Evolutionary conservation across 2,888 invertebrate species (phyloP).

Genomic region (Orchesellides sinensis): DNA sequence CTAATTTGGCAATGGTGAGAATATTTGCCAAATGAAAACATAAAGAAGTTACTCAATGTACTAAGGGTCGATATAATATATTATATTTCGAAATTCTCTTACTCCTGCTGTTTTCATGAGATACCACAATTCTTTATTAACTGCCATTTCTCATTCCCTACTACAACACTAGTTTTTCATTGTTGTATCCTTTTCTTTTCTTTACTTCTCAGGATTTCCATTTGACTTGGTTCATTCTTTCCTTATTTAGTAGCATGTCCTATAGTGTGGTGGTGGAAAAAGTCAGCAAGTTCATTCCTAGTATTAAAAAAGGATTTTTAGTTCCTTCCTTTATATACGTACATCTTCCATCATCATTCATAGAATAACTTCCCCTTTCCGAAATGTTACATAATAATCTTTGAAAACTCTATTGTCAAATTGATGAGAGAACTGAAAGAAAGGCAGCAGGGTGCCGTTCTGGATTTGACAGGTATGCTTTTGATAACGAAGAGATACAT

Average conservation of each 20-base stretch:
- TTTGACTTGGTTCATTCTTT: constrained; percentile 34
- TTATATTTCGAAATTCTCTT: constrained; percentile 16
- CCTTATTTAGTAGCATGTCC: constrained; percentile 20
- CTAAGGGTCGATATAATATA: neutral
- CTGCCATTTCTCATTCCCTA: constrained; percentile 13
- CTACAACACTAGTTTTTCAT: constrained; percentile 13
- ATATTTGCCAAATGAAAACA: constrained; percentile 12
- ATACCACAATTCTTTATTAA: neutral
- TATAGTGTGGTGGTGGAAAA: constrained; percentile 16
- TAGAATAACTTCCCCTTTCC: constrained; percentile 18
- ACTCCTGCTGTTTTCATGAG: constrained; percentile 16
- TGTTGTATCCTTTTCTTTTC: constrained; percentile 26
- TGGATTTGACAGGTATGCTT: constrained; percentile 56
- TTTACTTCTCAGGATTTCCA: constrained; percentile 46
- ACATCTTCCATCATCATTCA: constrained; percentile 15
- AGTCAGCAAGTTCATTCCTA: constrained; percentile 17
- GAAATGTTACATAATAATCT: constrained; percentile 54
- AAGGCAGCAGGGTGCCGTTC: constrained; percentile 56
- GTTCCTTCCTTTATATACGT: constrained; percentile 24
- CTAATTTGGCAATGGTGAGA: constrained; percentile 55
- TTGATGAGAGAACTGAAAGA: constrained; percentile 58
- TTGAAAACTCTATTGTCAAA: constrained; percentile 46
- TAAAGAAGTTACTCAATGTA: neutral
- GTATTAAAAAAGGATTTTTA: constrained; percentile 4
- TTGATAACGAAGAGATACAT: constrained; percentile 24